Evolutionary conservation across 1,140 invertebrate genomes (phyloP), one percentile per base, ranked within the genome.

Genomic region (Arion vulgaris): DNA sequence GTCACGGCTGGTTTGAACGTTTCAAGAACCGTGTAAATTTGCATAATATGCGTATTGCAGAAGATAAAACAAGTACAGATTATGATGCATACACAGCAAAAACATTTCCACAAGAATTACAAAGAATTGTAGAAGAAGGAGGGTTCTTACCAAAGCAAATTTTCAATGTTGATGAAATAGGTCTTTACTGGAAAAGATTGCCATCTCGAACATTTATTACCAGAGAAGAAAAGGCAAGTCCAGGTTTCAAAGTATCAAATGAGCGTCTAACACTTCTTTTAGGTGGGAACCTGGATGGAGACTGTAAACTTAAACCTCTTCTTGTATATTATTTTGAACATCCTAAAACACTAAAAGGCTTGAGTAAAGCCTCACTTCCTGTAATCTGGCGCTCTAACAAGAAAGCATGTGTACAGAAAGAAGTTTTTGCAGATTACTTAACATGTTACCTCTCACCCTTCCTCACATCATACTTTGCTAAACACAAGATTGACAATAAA

Each of bases 1-100:
- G 89, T 86, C 81, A 85, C 79, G 89, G 92, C 77, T 92, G 91
- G 89, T 92, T 92, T 86, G 81, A 89, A 32, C 85, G 87, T 39
- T 93, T 92, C 85, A 90, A 90, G 85, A 84, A 87, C 32, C 84
- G 88, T 77, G 81, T 83, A 82, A 85, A 85, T 82, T 74, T 92
- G 34, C 85, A 92, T 86, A 91, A 88, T 75, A 86, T 92, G 53
- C 85, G 85, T 79, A 77, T 92, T 49, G 86, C 86, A 81, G 89
- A 88, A 81, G 90, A 92, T 86, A 85, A 87, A 82, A 89, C 87
- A 75, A 89, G 89, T 75, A 87, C 86, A 68, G 89, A 93, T 89
- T 79, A 77, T 53, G 85, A 84, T 80, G 23, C 7, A 19, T 57
- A 57, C 26, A 85, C 89, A 84, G 89, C 89, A 51, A 85, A 88